phyloP scores from a whole-genome alignment of 2,797 vertebrate genomes.

The Steatocranus sp. region DNA sequence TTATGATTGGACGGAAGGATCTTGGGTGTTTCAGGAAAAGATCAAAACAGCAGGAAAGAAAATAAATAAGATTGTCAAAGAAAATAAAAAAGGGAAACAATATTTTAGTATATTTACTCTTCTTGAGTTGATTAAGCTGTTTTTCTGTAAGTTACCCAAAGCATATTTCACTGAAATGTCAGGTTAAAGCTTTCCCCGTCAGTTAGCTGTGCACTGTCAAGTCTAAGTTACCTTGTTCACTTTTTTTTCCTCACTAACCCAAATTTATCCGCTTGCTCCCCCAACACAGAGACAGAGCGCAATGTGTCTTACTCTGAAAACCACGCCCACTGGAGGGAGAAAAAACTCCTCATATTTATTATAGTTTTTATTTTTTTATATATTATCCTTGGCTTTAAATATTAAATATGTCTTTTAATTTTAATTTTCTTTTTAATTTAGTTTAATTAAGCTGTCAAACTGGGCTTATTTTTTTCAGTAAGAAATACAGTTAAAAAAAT shows the following conservation, averaged over 20 bases:
- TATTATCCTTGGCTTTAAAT: background rate
- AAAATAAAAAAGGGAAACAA: constrained; percentile 71
- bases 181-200: constrained; percentile 34
- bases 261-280: constrained; percentile 10
- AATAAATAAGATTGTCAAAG: constrained; percentile 70
- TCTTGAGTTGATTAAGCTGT: constrained; percentile 43
- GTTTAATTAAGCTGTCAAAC: background rate
- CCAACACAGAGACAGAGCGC: background rate
- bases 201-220: constrained; percentile 43
- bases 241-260: background rate
- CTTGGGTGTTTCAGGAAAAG: constrained; percentile 79
- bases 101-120: constrained; percentile 63
- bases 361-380: background rate
- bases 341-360: background rate
- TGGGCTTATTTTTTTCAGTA: background rate
- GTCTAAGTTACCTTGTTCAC: constrained; percentile 4
- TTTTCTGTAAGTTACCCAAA: constrained; percentile 41
- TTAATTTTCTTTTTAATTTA: background rate
- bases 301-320: background rate
- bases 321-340: background rate
- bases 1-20: constrained; percentile 79
- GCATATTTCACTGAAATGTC: constrained; percentile 37
- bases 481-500: background rate
- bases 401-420: background rate
- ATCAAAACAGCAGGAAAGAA: constrained; percentile 76